These are phyloP conservation scores for Marmota monax DNA, from an alignment of 2,113 vertebrate species.

Conservation along the genomic window DNA sequence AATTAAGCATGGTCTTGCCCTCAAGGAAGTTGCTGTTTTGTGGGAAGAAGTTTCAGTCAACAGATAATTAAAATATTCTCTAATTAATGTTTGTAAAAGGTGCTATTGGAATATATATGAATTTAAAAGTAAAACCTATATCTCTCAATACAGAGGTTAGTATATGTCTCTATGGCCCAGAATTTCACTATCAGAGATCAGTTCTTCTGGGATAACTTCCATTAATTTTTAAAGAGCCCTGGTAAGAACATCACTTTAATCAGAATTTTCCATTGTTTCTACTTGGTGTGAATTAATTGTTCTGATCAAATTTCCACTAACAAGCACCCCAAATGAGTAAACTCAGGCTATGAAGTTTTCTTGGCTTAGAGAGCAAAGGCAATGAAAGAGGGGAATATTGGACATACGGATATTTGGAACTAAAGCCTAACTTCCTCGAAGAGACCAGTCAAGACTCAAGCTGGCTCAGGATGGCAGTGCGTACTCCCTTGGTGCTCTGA, in stretches of 20 bases:
- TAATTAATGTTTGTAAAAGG: background rate
- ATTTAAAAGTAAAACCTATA: slow-evolving; percentile 38
- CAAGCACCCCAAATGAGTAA: slow-evolving; percentile 32
- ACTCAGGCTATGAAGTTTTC: background rate
- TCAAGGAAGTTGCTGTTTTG: slow-evolving; percentile 43
- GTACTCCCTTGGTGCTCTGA: background rate
- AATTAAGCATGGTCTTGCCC: background rate
- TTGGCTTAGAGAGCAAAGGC: background rate
- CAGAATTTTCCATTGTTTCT: slow-evolving; percentile 16
- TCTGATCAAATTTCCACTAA: background rate
- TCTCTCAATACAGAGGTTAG: background rate
- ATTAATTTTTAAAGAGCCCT: slow-evolving; percentile 38
- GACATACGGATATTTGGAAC: background rate
- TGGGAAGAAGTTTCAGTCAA: background rate
- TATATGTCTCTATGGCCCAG: background rate
- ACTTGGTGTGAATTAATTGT: slow-evolving; percentile 48
- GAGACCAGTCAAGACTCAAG: background rate
- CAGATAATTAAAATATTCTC: background rate
- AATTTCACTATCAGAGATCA: background rate
- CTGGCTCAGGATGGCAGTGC: background rate
- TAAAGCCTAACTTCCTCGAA: background rate
- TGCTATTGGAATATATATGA: background rate
- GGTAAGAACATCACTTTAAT: slow-evolving; percentile 54
- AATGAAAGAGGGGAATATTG: background rate
- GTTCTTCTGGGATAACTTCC: background rate